Conservation (phyloP, 2,888 invertebrate genomes). For the Hirtodrosophila confusa region DNA sequence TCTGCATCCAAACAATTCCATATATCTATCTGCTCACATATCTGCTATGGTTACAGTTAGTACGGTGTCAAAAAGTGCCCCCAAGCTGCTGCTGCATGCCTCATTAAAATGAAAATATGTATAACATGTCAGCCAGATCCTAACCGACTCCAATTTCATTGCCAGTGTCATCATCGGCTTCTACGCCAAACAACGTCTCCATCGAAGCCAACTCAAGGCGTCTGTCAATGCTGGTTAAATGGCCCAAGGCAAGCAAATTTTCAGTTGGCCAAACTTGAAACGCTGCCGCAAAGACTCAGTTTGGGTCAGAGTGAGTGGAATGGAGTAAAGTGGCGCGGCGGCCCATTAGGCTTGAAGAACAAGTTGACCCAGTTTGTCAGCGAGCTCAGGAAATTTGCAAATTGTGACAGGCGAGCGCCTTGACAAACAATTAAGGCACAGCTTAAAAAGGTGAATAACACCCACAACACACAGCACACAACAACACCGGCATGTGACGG, state of each 20-base stretch:
- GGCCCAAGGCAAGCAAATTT: constrained; percentile 63
- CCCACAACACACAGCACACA: constrained; percentile 54
- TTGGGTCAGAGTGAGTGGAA: constrained; percentile 47
- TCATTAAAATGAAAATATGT: constrained; percentile 38
- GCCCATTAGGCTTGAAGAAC: constrained; percentile 50
- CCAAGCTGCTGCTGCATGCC: constrained; percentile 29
- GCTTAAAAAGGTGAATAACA: constrained; percentile 71
- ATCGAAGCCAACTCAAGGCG: constrained; percentile 43
- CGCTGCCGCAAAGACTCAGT: constrained; percentile 35
- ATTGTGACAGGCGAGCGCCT: constrained; percentile 66
- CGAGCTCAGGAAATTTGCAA: constrained; percentile 38
- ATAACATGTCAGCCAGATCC: constrained; percentile 37
- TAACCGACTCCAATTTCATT: constrained; percentile 42
- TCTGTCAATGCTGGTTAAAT: constrained; percentile 49
- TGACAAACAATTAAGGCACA: constrained; percentile 69
- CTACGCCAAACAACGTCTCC: constrained; percentile 4
- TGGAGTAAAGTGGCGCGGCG: constrained; percentile 21
- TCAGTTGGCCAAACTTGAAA: constrained; percentile 59
- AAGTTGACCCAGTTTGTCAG: constrained; percentile 64
- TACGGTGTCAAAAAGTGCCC: constrained; percentile 26
- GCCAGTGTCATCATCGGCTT: constrained; percentile 47
- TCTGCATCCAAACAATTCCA: neutral
- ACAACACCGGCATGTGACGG: constrained; percentile 51
- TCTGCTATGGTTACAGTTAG: constrained; percentile 41
- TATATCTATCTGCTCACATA: constrained; percentile 6